These are phyloP conservation scores for Picus viridis DNA, from an alignment of 2,797 vertebrate species.

Conservation along the genomic window DNA sequence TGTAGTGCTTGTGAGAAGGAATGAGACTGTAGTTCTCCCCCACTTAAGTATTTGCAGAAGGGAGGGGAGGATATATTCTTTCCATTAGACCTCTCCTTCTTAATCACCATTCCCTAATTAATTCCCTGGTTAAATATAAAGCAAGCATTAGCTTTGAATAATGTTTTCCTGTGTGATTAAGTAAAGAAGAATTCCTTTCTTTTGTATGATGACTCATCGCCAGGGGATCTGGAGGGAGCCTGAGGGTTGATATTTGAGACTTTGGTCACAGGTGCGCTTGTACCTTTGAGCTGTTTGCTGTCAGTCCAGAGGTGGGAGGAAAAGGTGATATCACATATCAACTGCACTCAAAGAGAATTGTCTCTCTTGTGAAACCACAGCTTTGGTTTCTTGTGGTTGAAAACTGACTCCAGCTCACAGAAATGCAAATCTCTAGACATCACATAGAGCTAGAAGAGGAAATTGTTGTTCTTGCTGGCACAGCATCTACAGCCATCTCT, in stretches of 20 bases:
- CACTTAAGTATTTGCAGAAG: slow-evolving; percentile 39
- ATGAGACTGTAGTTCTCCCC: slow-evolving; percentile 51
- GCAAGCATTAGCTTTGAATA: slow-evolving; percentile 72
- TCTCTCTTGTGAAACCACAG: background rate
- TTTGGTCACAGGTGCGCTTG: slow-evolving; percentile 24
- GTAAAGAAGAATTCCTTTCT: slow-evolving; percentile 74
- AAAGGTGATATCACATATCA: slow-evolving; percentile 13
- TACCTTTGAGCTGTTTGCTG: slow-evolving; percentile 35
- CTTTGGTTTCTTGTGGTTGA: slow-evolving; percentile 14
- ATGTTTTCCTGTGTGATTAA: slow-evolving; percentile 76
- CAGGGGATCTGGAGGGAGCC: slow-evolving; percentile 25
- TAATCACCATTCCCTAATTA: slow-evolving; percentile 77
- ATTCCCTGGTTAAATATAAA: slow-evolving; percentile 80
- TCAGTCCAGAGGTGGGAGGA: slow-evolving; percentile 14
- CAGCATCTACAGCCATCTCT: background rate
- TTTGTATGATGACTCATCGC: slow-evolving; percentile 69
- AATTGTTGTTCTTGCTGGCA: background rate
- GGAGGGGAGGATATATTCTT: slow-evolving; percentile 18
- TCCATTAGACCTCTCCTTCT: slow-evolving; percentile 67
- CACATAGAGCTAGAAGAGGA: background rate
- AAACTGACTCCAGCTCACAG: background rate
- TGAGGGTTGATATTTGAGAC: slow-evolving; percentile 47
- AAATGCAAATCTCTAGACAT: background rate
- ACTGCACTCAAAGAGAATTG: background rate
- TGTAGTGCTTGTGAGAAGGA: slow-evolving; percentile 48